These are phyloP conservation scores for Drosophila cyrtoloma DNA, from an alignment of 2,888 invertebrate genomes.

Conservation along the genomic window DNA sequence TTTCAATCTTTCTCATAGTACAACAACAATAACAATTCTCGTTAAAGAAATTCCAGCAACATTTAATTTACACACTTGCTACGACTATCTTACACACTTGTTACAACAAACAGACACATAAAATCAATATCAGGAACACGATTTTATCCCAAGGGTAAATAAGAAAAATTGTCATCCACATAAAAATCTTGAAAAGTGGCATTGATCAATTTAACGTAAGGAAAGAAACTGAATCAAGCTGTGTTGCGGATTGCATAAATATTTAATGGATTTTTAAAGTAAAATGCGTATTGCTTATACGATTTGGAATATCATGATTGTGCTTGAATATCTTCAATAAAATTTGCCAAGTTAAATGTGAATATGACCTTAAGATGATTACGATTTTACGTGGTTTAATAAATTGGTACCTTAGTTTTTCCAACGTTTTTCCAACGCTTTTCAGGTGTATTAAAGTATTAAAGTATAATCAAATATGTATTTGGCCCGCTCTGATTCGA, in stretches of 20 bases:
- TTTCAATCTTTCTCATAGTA: constrained; percentile 30
- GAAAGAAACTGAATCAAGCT: constrained; percentile 12
- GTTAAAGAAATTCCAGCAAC: background rate
- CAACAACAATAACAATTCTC: constrained; percentile 16
- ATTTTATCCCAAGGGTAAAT: constrained; percentile 25
- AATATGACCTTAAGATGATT: background rate
- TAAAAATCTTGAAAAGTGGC: constrained; percentile 16
- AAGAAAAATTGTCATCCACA: constrained; percentile 38
- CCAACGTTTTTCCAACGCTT: background rate
- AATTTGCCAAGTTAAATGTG: background rate
- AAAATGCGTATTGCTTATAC: constrained; percentile 4
- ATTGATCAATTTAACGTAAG: constrained; percentile 7
- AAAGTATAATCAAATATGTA: background rate
- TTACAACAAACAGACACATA: constrained; percentile 3
- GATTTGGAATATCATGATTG: constrained; percentile 12
- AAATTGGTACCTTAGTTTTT: background rate
- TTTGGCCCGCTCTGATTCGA: constrained; percentile 7
- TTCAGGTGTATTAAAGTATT: constrained; percentile 2
- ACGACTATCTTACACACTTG: constrained; percentile 5
- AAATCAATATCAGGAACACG: constrained; percentile 51
- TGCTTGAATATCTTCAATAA: background rate
- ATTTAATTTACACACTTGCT: constrained; percentile 31
- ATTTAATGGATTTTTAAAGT: constrained; percentile 4
- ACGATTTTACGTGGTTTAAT: background rate
- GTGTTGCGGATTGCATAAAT: constrained; percentile 5